These are phyloP conservation scores for Danaus plexippus DNA, from an alignment of 1,140 invertebrate genomes.

Conservation along the genomic window DNA sequence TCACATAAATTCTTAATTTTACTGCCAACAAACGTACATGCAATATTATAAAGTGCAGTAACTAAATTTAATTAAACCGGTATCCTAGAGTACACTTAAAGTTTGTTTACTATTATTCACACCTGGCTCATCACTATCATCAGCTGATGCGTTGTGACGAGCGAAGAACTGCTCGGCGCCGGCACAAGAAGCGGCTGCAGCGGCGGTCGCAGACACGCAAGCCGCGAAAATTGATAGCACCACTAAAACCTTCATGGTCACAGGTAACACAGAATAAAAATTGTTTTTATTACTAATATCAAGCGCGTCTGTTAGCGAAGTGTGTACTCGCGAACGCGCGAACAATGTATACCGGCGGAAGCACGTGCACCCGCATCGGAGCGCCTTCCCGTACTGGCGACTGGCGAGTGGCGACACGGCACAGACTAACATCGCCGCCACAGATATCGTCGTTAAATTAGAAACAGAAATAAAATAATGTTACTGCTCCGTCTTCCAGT, in stretches of 20 bases:
- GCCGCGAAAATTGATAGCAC: constrained; percentile 44
- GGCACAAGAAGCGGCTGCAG: constrained; percentile 45
- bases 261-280: constrained; percentile 33
- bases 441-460: constrained; percentile 42
- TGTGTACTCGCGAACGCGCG: constrained; percentile 49
- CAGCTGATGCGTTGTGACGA: constrained; percentile 61
- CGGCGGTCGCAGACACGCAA: constrained; percentile 27
- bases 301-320: constrained; percentile 34
- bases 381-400: constrained; percentile 52
- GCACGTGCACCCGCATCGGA: constrained; percentile 55
- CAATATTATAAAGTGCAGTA: no score
- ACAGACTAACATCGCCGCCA: constrained; percentile 14
- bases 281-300: constrained; percentile 25
- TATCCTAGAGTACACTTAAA: not conserved
- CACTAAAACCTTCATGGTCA: constrained; percentile 63
- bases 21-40: no score
- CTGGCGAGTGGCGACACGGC: constrained; percentile 18
- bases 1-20: no score
- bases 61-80: no score
- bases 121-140: constrained; percentile 59
- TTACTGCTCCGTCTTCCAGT: constrained; percentile 15
- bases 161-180: constrained; percentile 47
- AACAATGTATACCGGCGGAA: constrained; percentile 23
- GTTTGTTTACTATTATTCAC: constrained; percentile 38
- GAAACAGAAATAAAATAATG: constrained; percentile 52